These are phyloP conservation scores for Homarus americanus DNA, from an alignment of 1,140 invertebrate species.

Conservation along the genomic window DNA sequence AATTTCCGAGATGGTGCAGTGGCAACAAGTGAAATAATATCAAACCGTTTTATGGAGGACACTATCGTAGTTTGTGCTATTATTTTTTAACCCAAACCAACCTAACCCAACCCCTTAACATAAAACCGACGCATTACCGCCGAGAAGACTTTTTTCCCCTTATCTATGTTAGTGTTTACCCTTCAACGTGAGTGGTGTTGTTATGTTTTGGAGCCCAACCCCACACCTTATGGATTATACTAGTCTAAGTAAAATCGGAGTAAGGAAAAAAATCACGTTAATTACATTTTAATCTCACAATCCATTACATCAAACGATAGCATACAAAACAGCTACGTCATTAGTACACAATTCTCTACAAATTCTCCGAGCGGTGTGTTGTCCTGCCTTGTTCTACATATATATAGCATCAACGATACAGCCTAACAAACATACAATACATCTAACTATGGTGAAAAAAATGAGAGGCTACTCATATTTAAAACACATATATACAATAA, in stretches of 20 bases:
- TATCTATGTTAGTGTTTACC: too few relatives aligned
- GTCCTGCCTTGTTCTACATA: slow-evolving; percentile 18
- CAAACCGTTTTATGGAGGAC: too few relatives aligned
- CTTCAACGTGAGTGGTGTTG: too few relatives aligned
- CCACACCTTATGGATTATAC: too few relatives aligned
- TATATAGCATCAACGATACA: background rate
- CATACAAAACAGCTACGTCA: slow-evolving; percentile 33
- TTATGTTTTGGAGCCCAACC: too few relatives aligned
- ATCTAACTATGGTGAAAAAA: background rate
- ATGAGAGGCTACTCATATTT: background rate
- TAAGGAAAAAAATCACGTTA: background rate
- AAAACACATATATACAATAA: background rate
- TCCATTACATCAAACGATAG: slow-evolving; percentile 30
- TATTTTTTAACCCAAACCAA: too few relatives aligned
- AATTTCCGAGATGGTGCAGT: too few relatives aligned
- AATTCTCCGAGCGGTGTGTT: slow-evolving; percentile 11
- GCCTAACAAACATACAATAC: background rate
- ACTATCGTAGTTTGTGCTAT: too few relatives aligned
- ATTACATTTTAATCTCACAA: slow-evolving; percentile 24
- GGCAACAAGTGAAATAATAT: too few relatives aligned
- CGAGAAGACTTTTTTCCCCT: too few relatives aligned
- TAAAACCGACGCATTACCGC: too few relatives aligned
- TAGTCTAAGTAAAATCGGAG: background rate
- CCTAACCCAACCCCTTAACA: too few relatives aligned
- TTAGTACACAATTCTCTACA: background rate